Evolutionary conservation across 2,888 invertebrate species (phyloP).

Genomic region (Lordiphosa fenestrarum): DNA sequence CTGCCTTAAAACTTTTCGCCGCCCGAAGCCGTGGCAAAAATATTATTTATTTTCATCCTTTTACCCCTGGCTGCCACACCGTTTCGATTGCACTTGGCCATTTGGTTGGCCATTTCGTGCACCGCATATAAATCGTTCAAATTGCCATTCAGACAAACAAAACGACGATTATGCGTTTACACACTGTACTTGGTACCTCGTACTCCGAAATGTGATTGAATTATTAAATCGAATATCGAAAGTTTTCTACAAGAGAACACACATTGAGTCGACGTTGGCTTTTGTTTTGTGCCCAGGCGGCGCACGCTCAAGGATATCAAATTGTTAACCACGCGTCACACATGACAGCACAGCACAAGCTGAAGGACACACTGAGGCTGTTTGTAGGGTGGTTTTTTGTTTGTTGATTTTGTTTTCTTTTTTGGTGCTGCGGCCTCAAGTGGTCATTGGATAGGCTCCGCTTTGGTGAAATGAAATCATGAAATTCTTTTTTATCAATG

Average conservation of each 20-base stretch:
- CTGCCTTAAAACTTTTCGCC: conserved; percentile 35
- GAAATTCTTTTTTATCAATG: too few species aligned
- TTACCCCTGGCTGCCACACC: conserved; percentile 21
- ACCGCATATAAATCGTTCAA: conserved; percentile 51
- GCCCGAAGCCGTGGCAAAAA: conserved; percentile 34
- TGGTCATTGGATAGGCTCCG: conserved; percentile 6
- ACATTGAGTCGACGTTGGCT: conserved; percentile 32
- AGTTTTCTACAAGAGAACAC: not conserved
- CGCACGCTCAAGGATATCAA: conserved; percentile 63
- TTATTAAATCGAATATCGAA: too few species aligned
- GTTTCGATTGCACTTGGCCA: conserved; percentile 48
- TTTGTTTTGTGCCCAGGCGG: conserved; percentile 10
- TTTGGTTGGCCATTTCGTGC: conserved; percentile 47
- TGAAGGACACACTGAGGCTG: conserved; percentile 7
- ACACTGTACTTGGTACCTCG: conserved; percentile 7
- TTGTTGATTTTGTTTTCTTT: too few species aligned
- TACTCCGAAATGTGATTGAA: too few species aligned
- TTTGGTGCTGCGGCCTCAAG: not conserved
- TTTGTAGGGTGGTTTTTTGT: not conserved
- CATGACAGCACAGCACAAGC: conserved; percentile 48
- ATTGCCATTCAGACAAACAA: conserved; percentile 15
- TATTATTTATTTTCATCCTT: conserved; percentile 50
- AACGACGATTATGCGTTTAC: conserved; percentile 15
- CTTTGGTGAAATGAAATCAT: too few species aligned
- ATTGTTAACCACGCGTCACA: conserved; percentile 71